Conservation (phyloP, 2,888 invertebrate genomes). For the Clunio marinus region DNA sequence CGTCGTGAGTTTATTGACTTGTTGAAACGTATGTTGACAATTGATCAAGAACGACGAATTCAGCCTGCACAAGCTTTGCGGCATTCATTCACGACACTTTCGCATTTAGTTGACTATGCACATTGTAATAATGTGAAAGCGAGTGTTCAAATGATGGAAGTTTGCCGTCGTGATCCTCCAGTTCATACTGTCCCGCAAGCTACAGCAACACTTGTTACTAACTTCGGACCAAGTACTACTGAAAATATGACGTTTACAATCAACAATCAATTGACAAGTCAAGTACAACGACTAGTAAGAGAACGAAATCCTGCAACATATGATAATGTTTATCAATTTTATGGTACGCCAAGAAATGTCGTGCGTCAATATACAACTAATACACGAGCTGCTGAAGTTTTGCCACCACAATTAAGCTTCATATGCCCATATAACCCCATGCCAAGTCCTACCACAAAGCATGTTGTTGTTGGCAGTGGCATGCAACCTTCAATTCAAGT, state of each 20-base stretch:
- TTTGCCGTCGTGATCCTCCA: constrained; percentile 54
- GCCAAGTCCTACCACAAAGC: constrained; percentile 59
- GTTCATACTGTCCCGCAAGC: constrained; percentile 49
- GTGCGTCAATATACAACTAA: constrained; percentile 60
- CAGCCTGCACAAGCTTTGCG: constrained; percentile 93
- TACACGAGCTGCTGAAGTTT: constrained; percentile 50
- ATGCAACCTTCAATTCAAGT: constrained; percentile 54
- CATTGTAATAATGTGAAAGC: constrained; percentile 97
- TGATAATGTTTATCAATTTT: constrained; percentile 63
- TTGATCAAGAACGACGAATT: constrained; percentile 95
- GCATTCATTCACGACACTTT: constrained; percentile 90
- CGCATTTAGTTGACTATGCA: constrained; percentile 91
- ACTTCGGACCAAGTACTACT: constrained; percentile 71
- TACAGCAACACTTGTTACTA: constrained; percentile 64
- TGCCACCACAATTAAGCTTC: constrained; percentile 89
- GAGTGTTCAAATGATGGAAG: constrained; percentile 97
- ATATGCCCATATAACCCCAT: constrained; percentile 88
- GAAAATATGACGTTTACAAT: constrained; percentile 89
- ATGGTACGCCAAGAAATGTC: constrained; percentile 60
- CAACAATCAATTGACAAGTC: constrained; percentile 79
- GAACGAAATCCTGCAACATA: constrained; percentile 66
- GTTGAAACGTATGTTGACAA: constrained; percentile 95
- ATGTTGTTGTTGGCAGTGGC: constrained; percentile 56
- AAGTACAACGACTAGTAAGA: constrained; percentile 66
- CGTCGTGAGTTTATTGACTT: constrained; percentile 96